Conservation (phyloP, 2,888 invertebrate species). For the Trichopoda pennipes region DNA sequence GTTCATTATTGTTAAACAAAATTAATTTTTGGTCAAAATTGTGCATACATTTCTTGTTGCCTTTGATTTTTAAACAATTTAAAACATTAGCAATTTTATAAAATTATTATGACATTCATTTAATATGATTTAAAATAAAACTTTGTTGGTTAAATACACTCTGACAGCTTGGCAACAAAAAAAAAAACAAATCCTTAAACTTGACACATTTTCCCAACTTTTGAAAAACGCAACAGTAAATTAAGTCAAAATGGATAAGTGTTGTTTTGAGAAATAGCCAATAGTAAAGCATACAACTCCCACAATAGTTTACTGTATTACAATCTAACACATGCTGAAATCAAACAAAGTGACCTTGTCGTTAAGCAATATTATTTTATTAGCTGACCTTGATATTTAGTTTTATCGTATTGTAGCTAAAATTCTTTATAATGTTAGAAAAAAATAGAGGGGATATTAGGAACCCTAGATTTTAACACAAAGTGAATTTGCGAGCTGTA, state of each 20-base stretch:
- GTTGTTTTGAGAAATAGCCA: neutral
- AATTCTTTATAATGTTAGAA: conserved; percentile 38
- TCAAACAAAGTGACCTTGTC: conserved; percentile 55
- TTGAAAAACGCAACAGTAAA: conserved; percentile 12
- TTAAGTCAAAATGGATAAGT: neutral
- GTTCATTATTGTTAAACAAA: too few species aligned
- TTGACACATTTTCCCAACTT: conserved; percentile 52
- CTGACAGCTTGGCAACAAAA: conserved; percentile 45
- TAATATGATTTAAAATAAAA: neutral
- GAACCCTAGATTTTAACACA: conserved; percentile 6
- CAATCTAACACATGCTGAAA: conserved; percentile 20
- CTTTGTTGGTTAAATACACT: neutral
- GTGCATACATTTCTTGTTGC: too few species aligned
- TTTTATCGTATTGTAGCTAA: conserved; percentile 50
- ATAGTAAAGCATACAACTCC: neutral
- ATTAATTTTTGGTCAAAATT: too few species aligned
- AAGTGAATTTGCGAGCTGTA: too few species aligned
- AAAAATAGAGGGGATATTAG: conserved; percentile 24
- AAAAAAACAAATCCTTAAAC: conserved; percentile 58
- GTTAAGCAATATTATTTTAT: conserved; percentile 50
- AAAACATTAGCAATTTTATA: too few species aligned
- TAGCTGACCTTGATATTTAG: conserved; percentile 65
- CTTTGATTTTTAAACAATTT: too few species aligned
- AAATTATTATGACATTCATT: too few species aligned
- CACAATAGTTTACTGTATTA: conserved; percentile 16